These are phyloP conservation scores for Ctenomys sociabilis DNA, from an alignment of 2,113 vertebrate genomes.

Conservation along the genomic window DNA sequence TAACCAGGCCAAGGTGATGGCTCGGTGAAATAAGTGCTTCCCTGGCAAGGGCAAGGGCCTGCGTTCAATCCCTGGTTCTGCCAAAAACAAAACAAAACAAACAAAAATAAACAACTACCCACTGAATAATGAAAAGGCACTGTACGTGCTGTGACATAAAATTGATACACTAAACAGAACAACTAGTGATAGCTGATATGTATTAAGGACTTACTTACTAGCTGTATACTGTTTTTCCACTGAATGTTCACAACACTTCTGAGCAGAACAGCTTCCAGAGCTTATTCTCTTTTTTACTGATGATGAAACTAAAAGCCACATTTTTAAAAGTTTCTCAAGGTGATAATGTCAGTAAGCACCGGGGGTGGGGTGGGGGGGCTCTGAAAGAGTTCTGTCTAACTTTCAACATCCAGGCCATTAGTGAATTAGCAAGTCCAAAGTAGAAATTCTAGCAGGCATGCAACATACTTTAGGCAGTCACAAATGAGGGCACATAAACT, in stretches of 20 bases:
- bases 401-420: not conserved
- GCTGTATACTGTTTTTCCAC: not conserved
- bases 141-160: not conserved
- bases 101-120: too few relatives aligned
- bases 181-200: not conserved
- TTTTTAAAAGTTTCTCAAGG: not conserved
- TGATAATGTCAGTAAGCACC: not conserved
- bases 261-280: not conserved
- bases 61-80: too few relatives aligned
- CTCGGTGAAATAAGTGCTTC: too few relatives aligned
- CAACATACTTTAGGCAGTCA: not conserved
- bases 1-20: too few relatives aligned
- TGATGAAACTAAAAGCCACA: constrained; percentile 3
- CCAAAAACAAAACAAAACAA: too few relatives aligned
- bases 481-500: not conserved
- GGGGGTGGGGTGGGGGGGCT: not conserved
- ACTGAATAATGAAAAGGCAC: not conserved
- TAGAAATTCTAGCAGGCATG: not conserved
- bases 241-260: not conserved
- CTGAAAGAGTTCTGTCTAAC: not conserved
- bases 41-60: too few relatives aligned
- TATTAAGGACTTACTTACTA: not conserved
- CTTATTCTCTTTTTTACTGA: not conserved
- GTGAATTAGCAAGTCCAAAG: not conserved
- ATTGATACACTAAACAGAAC: not conserved